These are phyloP conservation scores for Conus betulinus DNA, from an alignment of 1,140 invertebrate genomes.

Conservation along the genomic window DNA sequence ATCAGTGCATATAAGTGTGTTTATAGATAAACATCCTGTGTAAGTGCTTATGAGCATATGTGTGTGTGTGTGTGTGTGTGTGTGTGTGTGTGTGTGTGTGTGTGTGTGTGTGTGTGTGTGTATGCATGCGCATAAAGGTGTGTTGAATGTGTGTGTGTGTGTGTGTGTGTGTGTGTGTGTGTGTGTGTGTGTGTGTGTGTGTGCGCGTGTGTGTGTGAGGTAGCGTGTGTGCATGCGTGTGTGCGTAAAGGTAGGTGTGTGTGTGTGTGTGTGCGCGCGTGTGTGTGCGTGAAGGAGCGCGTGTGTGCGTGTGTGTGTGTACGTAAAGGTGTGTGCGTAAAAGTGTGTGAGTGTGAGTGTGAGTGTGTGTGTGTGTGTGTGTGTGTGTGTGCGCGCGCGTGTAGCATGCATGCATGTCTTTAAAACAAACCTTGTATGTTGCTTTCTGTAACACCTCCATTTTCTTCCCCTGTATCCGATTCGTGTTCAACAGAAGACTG, in stretches of 20 bases:
- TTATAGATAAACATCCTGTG: too few relatives aligned
- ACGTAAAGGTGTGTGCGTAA: not conserved
- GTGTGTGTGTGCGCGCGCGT: not conserved
- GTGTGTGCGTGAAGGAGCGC: not conserved
- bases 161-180: conserved; percentile 10
- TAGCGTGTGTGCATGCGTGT: not conserved
- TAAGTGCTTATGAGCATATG: too few relatives aligned
- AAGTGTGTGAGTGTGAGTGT: not conserved
- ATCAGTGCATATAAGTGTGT: too few relatives aligned
- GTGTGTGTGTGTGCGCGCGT: not conserved
- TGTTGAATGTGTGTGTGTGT: not conserved
- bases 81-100: not conserved
- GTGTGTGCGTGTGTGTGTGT: not conserved
- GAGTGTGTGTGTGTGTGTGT: not conserved
- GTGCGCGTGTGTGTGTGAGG: not conserved
- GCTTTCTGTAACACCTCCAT: too few relatives aligned
- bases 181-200: not conserved
- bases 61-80: too few relatives aligned
- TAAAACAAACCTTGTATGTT: too few relatives aligned
- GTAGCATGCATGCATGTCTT: too few relatives aligned
- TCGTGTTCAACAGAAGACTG: too few relatives aligned
- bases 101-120: conserved; percentile 10
- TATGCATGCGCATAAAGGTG: too few relatives aligned
- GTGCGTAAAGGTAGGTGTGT: not conserved
- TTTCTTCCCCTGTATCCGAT: too few relatives aligned